phyloP scores from a whole-genome alignment of 2,888 invertebrate species.

The Pheosia tremula region DNA sequence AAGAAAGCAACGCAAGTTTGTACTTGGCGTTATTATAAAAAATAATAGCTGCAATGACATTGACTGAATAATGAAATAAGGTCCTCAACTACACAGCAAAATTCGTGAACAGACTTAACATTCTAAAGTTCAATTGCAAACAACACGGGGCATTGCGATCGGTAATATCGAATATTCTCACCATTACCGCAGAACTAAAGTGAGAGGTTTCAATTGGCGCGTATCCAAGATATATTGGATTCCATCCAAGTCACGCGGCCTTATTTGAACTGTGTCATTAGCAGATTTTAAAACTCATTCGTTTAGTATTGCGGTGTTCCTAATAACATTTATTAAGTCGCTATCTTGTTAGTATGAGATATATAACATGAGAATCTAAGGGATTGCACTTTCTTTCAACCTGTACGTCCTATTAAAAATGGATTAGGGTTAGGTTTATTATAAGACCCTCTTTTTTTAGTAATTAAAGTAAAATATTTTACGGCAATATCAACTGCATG shows the following conservation, averaged over 20 bases:
- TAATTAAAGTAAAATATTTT: too few species aligned
- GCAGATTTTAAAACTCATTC: slow-evolving; percentile 56
- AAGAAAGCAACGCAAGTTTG: too few species aligned
- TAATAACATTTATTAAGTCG: neutral
- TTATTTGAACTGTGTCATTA: slow-evolving; percentile 60
- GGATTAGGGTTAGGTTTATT: too few species aligned
- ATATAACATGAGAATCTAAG: too few species aligned
- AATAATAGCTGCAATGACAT: too few species aligned
- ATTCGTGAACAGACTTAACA: slow-evolving; percentile 10
- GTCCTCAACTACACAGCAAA: too few species aligned
- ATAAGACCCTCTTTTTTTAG: too few species aligned
- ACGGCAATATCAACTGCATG: too few species aligned
- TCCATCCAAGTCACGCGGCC: slow-evolving; percentile 59
- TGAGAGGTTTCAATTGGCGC: slow-evolving; percentile 60
- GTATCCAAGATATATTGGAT: slow-evolving; percentile 60
- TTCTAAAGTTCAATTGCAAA: slow-evolving; percentile 26
- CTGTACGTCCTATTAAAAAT: too few species aligned
- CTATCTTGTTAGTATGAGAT: slow-evolving; percentile 2
- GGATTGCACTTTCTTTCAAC: too few species aligned
- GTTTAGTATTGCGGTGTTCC: slow-evolving; percentile 26
- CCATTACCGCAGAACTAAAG: slow-evolving; percentile 52
- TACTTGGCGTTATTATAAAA: too few species aligned
- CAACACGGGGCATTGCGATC: slow-evolving; percentile 21
- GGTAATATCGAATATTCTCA: slow-evolving; percentile 42
- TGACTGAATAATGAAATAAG: too few species aligned